Percentiles rank a stretch among this genome's conserved stretches.
Conservation (phyloP, 2,113 vertebrate genomes). For the Cyanocitta stelleri region DNA sequence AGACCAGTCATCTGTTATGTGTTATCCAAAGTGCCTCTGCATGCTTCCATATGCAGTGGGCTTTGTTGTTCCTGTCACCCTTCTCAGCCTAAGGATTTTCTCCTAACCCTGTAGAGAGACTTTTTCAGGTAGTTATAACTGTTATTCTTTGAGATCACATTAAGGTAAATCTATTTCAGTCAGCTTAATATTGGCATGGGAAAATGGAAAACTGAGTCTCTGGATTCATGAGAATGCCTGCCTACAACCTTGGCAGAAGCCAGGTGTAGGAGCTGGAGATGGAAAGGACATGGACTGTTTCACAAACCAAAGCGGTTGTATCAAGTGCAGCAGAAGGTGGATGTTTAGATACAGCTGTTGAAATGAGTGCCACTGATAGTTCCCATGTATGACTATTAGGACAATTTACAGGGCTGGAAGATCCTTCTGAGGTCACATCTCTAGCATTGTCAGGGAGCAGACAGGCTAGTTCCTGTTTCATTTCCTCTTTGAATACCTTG, state of each 20-base stretch:
- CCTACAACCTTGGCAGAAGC: not conserved
- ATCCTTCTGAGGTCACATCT: not conserved
- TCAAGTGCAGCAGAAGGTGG: not conserved
- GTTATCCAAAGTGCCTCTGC: not conserved
- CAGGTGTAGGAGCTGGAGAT: not conserved
- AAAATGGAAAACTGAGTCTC: not conserved
- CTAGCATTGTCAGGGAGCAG: rapidly evolving
- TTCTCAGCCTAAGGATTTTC: not conserved
- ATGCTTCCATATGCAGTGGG: not conserved
- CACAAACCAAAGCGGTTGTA: not conserved
- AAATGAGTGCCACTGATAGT: not conserved
- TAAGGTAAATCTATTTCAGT: not conserved
- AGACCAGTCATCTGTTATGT: not conserved
- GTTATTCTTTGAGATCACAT: not conserved
- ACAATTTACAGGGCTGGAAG: not conserved
- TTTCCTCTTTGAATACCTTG: not conserved
- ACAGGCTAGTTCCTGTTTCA: not conserved
- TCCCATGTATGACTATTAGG: not conserved
- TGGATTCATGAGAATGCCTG: not conserved
- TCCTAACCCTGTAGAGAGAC: not conserved
- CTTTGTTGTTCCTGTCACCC: not conserved
- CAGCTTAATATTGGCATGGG: not conserved
- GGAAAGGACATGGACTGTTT: not conserved
- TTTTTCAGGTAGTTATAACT: not conserved
- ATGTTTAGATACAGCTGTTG: not conserved